phyloP scores from a whole-genome alignment of 2,888 invertebrate species.

The Drosophila infuscata region DNA sequence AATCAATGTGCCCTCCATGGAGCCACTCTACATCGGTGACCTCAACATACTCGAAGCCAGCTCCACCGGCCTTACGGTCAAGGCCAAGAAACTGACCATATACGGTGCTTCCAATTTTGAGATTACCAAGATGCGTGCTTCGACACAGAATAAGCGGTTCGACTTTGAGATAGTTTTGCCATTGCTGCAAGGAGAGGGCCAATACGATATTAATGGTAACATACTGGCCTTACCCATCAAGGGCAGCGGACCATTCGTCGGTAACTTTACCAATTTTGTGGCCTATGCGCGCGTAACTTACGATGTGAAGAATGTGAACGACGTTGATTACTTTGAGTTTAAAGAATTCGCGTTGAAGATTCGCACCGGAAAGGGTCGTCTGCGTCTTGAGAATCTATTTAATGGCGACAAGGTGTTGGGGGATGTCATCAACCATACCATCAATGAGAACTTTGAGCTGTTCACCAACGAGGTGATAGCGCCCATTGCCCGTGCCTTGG shows the following conservation, averaged over 20 bases:
- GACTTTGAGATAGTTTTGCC: slow-evolving; percentile 87
- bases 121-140: slow-evolving; percentile 86
- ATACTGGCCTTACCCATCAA: slow-evolving; percentile 90
- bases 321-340: slow-evolving; percentile 87
- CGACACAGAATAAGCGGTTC: slow-evolving; percentile 85
- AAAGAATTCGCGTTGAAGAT: slow-evolving; percentile 89
- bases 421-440: slow-evolving; percentile 88
- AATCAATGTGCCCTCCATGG: slow-evolving; percentile 89
- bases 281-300: slow-evolving; percentile 88
- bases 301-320: slow-evolving; percentile 86
- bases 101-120: slow-evolving; percentile 88
- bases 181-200: slow-evolving; percentile 87
- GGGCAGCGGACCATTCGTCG: slow-evolving; percentile 89
- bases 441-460: slow-evolving; percentile 88
- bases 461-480: slow-evolving; percentile 90
- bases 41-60: slow-evolving; percentile 88
- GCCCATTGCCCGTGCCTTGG: slow-evolving; percentile 88
- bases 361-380: slow-evolving; percentile 88
- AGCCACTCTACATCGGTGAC: slow-evolving; percentile 89
- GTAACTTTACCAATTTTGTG: slow-evolving; percentile 89
- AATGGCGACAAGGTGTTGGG: slow-evolving; percentile 90
- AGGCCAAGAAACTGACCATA: slow-evolving; percentile 87
- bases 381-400: slow-evolving; percentile 90
- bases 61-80: slow-evolving; percentile 77
- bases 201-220: slow-evolving; percentile 89